Conservation (phyloP, 2,113 vertebrate species). For the Heliornis fulica region DNA sequence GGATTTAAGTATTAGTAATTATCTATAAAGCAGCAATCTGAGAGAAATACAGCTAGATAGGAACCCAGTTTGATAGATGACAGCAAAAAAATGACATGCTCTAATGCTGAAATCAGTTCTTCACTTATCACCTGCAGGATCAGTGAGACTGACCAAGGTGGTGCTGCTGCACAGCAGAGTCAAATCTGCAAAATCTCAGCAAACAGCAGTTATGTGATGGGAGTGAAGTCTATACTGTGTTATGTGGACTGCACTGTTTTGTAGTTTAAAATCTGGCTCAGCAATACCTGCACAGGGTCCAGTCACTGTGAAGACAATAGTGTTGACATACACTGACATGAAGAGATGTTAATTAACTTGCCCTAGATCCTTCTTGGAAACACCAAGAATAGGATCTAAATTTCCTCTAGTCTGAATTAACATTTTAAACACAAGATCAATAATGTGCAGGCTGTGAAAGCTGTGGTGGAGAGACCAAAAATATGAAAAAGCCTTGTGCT, state of each 20-base stretch:
- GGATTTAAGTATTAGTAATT: not conserved
- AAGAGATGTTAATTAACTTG: constrained; percentile 40
- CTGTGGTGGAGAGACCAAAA: not conserved
- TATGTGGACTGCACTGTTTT: not conserved
- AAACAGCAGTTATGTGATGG: not conserved
- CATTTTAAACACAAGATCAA: not conserved
- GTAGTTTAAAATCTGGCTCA: not conserved
- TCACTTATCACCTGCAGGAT: not conserved
- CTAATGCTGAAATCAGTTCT: not conserved
- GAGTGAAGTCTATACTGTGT: not conserved
- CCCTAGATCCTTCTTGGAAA: constrained; percentile 28
- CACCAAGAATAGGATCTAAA: constrained; percentile 22
- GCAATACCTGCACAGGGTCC: not conserved
- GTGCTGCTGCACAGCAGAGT: not conserved
- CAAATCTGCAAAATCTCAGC: not conserved
- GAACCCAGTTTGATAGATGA: not conserved
- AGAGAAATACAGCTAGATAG: not conserved
- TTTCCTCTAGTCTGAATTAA: not conserved
- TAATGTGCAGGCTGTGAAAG: not conserved
- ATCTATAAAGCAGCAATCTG: not conserved
- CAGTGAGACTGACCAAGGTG: not conserved
- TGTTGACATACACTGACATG: not conserved
- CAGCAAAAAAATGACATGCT: not conserved
- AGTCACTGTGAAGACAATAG: not conserved
- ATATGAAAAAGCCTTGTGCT: not conserved